phyloP scores from a whole-genome alignment of 2,113 vertebrate genomes.

The Sinocyclocheilus rhinocerous region DNA sequence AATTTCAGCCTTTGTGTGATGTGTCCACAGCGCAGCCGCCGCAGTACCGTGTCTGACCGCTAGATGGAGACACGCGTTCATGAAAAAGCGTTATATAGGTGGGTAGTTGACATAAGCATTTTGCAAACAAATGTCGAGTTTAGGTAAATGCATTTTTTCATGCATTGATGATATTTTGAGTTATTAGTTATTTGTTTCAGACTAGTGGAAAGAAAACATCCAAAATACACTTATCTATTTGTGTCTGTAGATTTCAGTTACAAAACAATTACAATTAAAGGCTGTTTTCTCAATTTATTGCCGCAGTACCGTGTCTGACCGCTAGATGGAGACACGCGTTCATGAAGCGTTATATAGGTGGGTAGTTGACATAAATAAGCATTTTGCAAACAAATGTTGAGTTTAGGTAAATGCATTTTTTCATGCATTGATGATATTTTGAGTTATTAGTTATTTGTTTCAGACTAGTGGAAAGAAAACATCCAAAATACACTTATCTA shows the following conservation, averaged over 20 bases:
- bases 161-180: background rate
- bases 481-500: too few relatives aligned
- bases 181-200: background rate
- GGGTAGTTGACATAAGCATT: background rate
- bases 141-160: background rate
- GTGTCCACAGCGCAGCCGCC: background rate
- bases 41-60: constrained; percentile 49
- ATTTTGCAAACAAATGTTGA: background rate
- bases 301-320: too few relatives aligned
- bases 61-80: constrained; percentile 66
- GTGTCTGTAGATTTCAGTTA: too few relatives aligned
- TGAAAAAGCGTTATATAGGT: background rate
- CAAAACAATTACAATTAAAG: background rate
- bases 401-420: background rate
- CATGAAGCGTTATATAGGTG: too few relatives aligned
- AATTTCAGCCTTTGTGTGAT: background rate
- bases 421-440: background rate
- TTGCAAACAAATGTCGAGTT: background rate
- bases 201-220: too few relatives aligned
- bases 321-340: constrained; percentile 67
- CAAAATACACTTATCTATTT: too few relatives aligned
- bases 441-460: background rate
- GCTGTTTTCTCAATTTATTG: too few relatives aligned
- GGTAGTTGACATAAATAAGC: background rate
- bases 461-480: too few relatives aligned